These are phyloP conservation scores for Furnarius figulus DNA, from an alignment of 2,113 vertebrate species.

Conservation along the genomic window DNA sequence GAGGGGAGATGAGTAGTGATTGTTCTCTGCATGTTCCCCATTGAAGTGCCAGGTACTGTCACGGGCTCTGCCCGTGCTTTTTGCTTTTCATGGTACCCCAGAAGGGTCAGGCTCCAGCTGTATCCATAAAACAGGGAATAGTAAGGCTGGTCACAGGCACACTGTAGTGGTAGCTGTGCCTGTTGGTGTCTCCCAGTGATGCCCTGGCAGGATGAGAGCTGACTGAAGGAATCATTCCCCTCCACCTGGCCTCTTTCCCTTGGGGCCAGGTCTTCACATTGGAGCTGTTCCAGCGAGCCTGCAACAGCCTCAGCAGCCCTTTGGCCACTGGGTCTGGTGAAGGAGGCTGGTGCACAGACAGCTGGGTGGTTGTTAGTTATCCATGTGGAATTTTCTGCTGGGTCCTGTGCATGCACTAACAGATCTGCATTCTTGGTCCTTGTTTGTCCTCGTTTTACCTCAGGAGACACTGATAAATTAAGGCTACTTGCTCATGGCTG, in stretches of 20 bases:
- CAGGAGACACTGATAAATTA: slow-evolving; percentile 1
- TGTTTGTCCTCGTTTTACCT: not conserved
- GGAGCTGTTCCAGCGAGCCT: not conserved
- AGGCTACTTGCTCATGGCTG: not conserved
- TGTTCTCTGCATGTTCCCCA: not conserved
- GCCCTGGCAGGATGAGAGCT: not conserved
- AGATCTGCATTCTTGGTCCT: not conserved
- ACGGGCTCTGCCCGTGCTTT: not conserved
- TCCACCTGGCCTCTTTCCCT: no score
- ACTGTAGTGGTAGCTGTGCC: fast-evolving
- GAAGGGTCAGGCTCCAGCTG: not conserved
- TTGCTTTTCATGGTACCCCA: not conserved
- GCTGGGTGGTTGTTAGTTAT: not conserved
- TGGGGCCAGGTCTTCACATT: not conserved
- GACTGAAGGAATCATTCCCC: not conserved
- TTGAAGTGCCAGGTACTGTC: not conserved
- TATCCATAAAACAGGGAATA: no score
- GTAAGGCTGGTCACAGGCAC: not conserved
- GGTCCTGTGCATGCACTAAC: not conserved
- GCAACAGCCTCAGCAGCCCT: not conserved
- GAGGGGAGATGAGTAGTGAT: not conserved
- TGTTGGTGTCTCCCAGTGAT: not conserved
- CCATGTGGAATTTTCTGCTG: not conserved
- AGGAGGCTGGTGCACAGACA: not conserved
- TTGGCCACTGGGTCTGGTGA: not conserved